A percentile compares a stretch with the other conserved stretches of the same genome.
Conservation (phyloP, 2,888 invertebrate species). For the Dendrolimus pini region DNA sequence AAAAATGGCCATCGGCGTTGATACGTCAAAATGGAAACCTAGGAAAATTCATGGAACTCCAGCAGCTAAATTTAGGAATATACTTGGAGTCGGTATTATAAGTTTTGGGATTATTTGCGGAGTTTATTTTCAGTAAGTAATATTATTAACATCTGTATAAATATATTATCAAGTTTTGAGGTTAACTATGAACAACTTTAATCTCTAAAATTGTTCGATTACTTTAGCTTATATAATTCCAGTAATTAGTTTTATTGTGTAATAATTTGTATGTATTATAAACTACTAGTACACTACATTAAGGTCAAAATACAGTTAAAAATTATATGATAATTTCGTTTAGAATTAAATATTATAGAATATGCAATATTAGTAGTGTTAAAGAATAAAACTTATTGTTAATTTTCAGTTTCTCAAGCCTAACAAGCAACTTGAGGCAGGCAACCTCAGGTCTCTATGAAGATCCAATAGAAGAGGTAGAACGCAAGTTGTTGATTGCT, state of each 20-base stretch:
- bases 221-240: no score
- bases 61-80: slow-evolving; percentile 73
- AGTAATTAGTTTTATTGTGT: no score
- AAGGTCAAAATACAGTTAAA: no score
- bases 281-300: no score
- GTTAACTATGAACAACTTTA: slow-evolving; percentile 18
- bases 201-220: no score
- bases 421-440: slow-evolving; percentile 40
- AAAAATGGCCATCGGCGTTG: slow-evolving; percentile 71
- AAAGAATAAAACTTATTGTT: no score
- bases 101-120: slow-evolving; percentile 54
- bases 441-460: slow-evolving; percentile 42
- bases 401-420: slow-evolving; percentile 35
- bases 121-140: slow-evolving; percentile 67
- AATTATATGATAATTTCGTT: no score
- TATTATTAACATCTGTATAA: background rate
- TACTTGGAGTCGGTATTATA: slow-evolving; percentile 63
- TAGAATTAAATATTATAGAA: no score
- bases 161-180: slow-evolving; percentile 17
- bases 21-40: slow-evolving; percentile 79
- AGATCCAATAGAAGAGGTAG: slow-evolving; percentile 60
- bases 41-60: slow-evolving; percentile 81
- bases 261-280: no score
- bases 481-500: slow-evolving; percentile 54
- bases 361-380: no score